A percentile compares a stretch with the other conserved stretches of the same genome.
These are phyloP conservation scores for Pandion haliaetus DNA, from an alignment of 2,113 vertebrate genomes.

Conservation along the genomic window DNA sequence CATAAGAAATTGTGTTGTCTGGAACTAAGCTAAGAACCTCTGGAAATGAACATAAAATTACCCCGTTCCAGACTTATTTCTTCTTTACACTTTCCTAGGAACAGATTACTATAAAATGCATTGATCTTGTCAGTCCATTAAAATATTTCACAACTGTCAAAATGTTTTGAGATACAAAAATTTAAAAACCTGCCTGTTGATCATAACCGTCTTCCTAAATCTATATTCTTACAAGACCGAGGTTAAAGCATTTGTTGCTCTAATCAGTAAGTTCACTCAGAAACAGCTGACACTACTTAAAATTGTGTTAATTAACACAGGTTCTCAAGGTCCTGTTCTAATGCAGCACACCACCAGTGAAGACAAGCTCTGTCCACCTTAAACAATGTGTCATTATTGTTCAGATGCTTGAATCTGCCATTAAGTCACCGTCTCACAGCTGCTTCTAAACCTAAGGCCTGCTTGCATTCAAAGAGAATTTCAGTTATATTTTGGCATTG, in stretches of 20 bases:
- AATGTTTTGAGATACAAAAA: not conserved
- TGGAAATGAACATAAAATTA: not conserved
- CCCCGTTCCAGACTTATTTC: not conserved
- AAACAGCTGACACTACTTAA: conserved; percentile 11
- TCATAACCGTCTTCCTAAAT: not conserved
- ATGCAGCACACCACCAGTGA: not conserved
- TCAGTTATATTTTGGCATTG: not conserved
- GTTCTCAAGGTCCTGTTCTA: not conserved
- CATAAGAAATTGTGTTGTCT: not conserved
- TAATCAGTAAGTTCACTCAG: not conserved
- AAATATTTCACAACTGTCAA: not conserved
- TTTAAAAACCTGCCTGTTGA: not conserved
- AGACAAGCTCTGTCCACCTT: not conserved
- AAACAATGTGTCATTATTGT: not conserved
- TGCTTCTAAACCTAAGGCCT: not conserved
- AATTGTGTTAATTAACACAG: not conserved
- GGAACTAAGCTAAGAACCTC: not conserved
- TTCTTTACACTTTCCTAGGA: not conserved
- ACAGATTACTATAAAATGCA: not conserved
- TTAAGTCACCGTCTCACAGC: not conserved
- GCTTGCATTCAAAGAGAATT: not conserved
- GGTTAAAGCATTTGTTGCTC: not conserved
- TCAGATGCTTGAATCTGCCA: not conserved
- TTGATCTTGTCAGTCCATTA: not conserved
- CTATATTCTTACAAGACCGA: not conserved